These are phyloP conservation scores for Brachyistius frenatus DNA, from an alignment of 2,113 vertebrate species.

Conservation along the genomic window DNA sequence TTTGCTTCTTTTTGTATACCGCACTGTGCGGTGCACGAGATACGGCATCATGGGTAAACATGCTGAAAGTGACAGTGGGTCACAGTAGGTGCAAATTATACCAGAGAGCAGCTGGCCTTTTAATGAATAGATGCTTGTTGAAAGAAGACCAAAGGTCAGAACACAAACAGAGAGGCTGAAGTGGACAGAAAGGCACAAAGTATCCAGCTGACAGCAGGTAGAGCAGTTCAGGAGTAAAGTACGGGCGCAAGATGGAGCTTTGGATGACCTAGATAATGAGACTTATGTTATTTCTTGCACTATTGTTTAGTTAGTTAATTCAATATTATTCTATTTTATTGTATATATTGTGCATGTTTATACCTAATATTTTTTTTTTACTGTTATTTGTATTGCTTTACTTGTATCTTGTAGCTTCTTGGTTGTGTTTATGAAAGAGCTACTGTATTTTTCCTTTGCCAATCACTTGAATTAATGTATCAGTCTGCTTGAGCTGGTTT, in stretches of 20 bases:
- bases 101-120: slow-evolving; percentile 35
- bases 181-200: slow-evolving; percentile 1
- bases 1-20: not conserved
- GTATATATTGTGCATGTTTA: too few relatives aligned
- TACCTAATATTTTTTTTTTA: too few relatives aligned
- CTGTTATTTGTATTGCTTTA: too few relatives aligned
- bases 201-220: slow-evolving; percentile 2
- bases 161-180: slow-evolving; percentile 27
- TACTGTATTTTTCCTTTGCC: not conserved
- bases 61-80: not conserved
- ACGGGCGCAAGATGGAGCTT: not conserved
- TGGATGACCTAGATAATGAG: too few relatives aligned
- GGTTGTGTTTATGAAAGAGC: too few relatives aligned
- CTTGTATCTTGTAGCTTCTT: too few relatives aligned
- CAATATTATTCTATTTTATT: not conserved
- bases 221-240: slow-evolving; percentile 7
- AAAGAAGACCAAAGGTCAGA: slow-evolving; percentile 33
- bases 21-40: not conserved
- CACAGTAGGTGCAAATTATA: not conserved
- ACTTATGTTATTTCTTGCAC: too few relatives aligned
- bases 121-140: slow-evolving; percentile 38
- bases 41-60: slow-evolving; percentile 1
- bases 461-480: not conserved
- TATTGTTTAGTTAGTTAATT: not conserved
- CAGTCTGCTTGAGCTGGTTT: not conserved